These are phyloP conservation scores for Lasius fuliginosus DNA, from an alignment of 2,888 invertebrate genomes.

Conservation along the genomic window DNA sequence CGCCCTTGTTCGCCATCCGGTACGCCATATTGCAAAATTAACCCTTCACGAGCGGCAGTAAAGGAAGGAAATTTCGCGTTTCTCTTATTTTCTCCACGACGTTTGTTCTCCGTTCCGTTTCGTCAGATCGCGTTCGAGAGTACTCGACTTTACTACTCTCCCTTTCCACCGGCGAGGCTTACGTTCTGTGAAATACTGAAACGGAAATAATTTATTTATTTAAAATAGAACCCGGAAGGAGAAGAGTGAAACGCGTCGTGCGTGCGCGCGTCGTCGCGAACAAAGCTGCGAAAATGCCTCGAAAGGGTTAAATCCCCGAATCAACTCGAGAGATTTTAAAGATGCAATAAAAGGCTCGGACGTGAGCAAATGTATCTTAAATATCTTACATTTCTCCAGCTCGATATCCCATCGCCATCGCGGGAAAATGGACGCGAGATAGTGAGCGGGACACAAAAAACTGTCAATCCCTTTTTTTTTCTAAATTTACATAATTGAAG, in stretches of 20 bases:
- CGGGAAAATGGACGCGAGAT: slow-evolving; percentile 27
- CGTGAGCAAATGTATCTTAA: slow-evolving; percentile 50
- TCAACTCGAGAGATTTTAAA: slow-evolving; percentile 38
- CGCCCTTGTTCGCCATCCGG: not conserved
- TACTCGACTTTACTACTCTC: slow-evolving; percentile 45
- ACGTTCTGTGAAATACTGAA: not conserved
- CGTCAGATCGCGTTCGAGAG: not conserved
- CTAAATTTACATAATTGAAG: slow-evolving; percentile 51
- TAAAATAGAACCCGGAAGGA: not conserved
- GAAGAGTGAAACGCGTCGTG: not conserved
- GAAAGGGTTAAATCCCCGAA: slow-evolving; percentile 29
- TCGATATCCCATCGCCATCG: slow-evolving; percentile 34
- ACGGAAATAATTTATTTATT: slow-evolving; percentile 35
- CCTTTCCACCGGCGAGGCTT: not conserved
- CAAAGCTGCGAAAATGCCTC: too few species aligned
- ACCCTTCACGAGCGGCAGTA: slow-evolving; percentile 32
- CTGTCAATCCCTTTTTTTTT: slow-evolving; percentile 14
- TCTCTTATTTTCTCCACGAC: slow-evolving; percentile 8
- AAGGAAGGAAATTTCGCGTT: slow-evolving; percentile 25
- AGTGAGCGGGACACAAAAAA: not conserved
- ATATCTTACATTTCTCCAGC: slow-evolving; percentile 38
- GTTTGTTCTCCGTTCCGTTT: slow-evolving; percentile 15
- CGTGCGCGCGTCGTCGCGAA: not conserved
- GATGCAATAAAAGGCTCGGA: slow-evolving; percentile 42
- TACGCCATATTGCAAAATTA: slow-evolving; percentile 41